Evolutionary conservation across 2,888 invertebrate genomes (phyloP).

Genomic region (Phyllotreta striolata): DNA sequence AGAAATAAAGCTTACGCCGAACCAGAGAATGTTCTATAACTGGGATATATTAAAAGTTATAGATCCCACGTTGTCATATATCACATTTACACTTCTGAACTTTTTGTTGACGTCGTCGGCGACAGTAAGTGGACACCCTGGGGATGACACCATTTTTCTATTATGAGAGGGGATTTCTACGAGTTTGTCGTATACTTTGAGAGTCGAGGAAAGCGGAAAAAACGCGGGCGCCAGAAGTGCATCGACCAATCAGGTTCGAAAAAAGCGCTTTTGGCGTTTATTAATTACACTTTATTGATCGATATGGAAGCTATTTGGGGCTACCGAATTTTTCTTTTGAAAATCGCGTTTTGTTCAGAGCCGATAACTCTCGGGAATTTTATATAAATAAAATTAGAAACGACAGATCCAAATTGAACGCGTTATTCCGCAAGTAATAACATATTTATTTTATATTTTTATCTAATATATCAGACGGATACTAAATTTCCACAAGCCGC

Average conservation of each 20-base stretch:
- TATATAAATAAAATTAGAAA: no score
- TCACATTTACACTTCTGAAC: constrained; percentile 41
- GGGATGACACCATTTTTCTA: constrained; percentile 35
- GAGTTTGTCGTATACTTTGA: constrained; percentile 11
- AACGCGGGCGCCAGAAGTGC: neutral
- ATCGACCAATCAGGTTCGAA: neutral
- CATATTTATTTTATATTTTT: neutral
- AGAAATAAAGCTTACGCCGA: constrained; percentile 8
- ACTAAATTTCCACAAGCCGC: constrained; percentile 19
- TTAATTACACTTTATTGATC: no score
- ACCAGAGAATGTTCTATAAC: constrained; percentile 38
- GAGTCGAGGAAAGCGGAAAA: neutral
- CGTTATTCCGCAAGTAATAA: no score
- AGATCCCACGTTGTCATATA: constrained; percentile 44
- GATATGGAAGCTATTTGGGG: no score
- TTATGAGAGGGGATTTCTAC: constrained; percentile 23
- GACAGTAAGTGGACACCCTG: constrained; percentile 28
- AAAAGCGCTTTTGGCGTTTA: no score
- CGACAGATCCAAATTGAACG: no score
- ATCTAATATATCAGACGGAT: constrained; percentile 9
- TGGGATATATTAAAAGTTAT: constrained; percentile 45
- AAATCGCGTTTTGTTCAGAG: no score
- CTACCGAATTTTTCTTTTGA: no score
- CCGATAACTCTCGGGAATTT: no score
- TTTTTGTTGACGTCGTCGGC: constrained; percentile 29